These are phyloP conservation scores for Xiphophorus couchianus DNA, from an alignment of 2,113 vertebrate genomes.

Conservation along the genomic window DNA sequence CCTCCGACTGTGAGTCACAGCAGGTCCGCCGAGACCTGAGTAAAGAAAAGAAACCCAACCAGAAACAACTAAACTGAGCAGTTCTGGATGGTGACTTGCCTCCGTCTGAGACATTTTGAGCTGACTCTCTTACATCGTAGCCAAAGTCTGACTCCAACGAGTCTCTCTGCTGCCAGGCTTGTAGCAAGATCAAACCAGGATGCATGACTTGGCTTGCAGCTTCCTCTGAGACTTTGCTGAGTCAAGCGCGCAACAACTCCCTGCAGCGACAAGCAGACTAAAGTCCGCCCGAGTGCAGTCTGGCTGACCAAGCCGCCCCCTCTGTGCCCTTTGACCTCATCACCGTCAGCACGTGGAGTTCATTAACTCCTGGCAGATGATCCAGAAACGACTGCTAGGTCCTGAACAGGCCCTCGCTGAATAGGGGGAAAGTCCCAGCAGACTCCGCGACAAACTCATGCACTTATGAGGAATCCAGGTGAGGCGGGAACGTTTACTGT, in stretches of 20 bases:
- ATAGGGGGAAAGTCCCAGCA: conserved; percentile 39
- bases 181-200: conserved; percentile 37
- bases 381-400: conserved; percentile 20
- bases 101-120: conserved; percentile 32
- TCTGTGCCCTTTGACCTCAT: conserved; percentile 7
- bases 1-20: conserved; percentile 50
- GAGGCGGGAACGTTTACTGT: not conserved
- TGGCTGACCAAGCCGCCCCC: conserved; percentile 38
- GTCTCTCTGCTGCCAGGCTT: conserved; percentile 5
- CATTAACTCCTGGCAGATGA: conserved; percentile 40
- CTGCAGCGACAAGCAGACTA: conserved; percentile 28
- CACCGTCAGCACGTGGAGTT: conserved; percentile 41
- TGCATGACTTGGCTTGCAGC: conserved; percentile 26
- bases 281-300: conserved; percentile 17
- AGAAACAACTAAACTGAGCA: conserved; percentile 39
- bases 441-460: conserved; percentile 39
- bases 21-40: conserved; percentile 24
- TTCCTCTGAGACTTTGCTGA: conserved; percentile 51
- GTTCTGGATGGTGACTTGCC: conserved; percentile 49
- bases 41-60: conserved; percentile 14
- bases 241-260: conserved; percentile 42
- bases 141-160: conserved; percentile 24
- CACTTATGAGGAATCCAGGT: conserved; percentile 14
- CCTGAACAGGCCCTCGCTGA: conserved; percentile 17
- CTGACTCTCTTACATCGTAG: conserved; percentile 18